Evolutionary conservation across 2,113 vertebrate genomes (phyloP).

Genomic region (Desmodus rotundus): DNA sequence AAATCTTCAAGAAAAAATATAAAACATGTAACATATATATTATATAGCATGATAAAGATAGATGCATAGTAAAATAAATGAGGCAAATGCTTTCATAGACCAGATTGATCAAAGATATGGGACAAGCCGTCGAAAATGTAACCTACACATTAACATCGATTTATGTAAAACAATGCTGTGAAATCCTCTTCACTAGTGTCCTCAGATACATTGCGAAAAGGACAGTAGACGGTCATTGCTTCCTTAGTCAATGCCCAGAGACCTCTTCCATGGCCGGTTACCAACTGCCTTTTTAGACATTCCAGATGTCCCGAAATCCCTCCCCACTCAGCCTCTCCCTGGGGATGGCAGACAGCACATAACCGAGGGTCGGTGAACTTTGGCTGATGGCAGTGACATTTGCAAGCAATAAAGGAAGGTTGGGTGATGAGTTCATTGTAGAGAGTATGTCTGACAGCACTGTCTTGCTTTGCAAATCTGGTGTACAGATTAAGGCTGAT

Average conservation of each 20-base stretch:
- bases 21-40: neutral
- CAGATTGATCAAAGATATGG: neutral
- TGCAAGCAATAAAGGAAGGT: neutral
- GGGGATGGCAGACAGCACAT: neutral
- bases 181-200: neutral
- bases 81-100: neutral
- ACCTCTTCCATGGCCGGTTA: neutral
- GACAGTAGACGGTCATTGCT: rapidly evolving
- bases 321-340: neutral
- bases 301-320: neutral
- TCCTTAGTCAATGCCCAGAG: neutral
- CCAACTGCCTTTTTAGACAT: neutral
- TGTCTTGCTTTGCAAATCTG: neutral
- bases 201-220: neutral
- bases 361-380: neutral
- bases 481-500: neutral
- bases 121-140: neutral
- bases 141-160: neutral
- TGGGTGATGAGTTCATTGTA: neutral
- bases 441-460: neutral
- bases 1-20: neutral
- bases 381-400: neutral
- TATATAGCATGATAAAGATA: neutral
- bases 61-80: neutral
- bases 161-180: neutral